These are phyloP conservation scores for Zonotrichia albicollis DNA, from an alignment of 2,797 vertebrate genomes.

Conservation along the genomic window DNA sequence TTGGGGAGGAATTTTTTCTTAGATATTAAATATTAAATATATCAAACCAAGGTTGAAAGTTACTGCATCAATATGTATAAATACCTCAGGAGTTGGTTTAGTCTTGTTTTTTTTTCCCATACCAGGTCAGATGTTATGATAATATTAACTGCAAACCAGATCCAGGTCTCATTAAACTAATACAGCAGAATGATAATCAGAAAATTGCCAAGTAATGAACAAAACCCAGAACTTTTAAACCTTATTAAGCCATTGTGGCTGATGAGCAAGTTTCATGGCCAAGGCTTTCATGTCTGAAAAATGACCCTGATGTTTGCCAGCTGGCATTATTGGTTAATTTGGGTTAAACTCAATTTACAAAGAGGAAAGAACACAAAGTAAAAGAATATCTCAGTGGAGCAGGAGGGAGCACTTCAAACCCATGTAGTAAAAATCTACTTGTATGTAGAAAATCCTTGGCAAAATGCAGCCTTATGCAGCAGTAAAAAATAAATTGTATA, in stretches of 20 bases:
- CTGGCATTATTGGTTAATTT: conserved; percentile 2
- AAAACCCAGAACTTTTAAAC: conserved; percentile 4
- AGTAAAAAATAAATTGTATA: not conserved
- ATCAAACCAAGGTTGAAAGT: not conserved
- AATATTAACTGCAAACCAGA: not conserved
- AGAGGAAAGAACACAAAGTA: not conserved
- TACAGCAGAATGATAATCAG: conserved; percentile 1
- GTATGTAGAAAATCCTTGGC: not conserved
- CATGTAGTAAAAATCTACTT: not conserved
- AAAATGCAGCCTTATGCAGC: not conserved
- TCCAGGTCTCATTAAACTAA: conserved; percentile 13
- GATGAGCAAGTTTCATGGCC: not conserved
- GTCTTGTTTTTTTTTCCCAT: not conserved
- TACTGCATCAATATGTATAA: not conserved
- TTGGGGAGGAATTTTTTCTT: not conserved
- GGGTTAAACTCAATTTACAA: not conserved
- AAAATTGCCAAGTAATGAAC: conserved; percentile 35
- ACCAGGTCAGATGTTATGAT: not conserved
- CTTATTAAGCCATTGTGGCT: not conserved
- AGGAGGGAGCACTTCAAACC: not conserved
- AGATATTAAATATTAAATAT: not conserved
- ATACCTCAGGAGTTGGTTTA: not conserved
- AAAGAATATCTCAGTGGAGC: not conserved
- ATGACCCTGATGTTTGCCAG: not conserved
- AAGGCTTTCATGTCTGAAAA: conserved; percentile 8